Evolutionary conservation across 30 jellyfish, hydroid and myxozoan species (phyloP), one percentile per base, ranked within the genome.

Genomic region (Rhopilema esculentum): DNA sequence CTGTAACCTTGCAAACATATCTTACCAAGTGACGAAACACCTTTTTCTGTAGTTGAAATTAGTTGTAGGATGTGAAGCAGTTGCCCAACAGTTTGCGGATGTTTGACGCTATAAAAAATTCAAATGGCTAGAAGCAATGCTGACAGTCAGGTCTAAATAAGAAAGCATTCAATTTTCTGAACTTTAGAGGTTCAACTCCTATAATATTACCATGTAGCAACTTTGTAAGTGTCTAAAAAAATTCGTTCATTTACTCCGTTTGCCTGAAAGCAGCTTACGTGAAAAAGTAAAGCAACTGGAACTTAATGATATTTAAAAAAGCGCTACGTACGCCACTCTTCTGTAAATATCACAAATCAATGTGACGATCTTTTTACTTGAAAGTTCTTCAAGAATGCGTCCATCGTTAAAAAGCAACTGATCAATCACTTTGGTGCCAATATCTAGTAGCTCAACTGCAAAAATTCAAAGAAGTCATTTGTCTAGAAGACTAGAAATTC

Each of bases 1-100:
- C n/a, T n/a, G n/a, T n/a, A n/a, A n/a, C n/a, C n/a, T n/a, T n/a
- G n/a, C n/a, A n/a, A n/a, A n/a, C n/a, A 69, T 66, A 48, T 16
- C 62, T 51, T 72, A 84, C 93, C 93, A 18, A 84, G 87, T 1
- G 93, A 79, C 18, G 93, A 84, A 32, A 84, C 93, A 23, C 93
- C 93, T 63, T 84, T 72, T 29, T 69, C 93, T 30, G 93, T 84
- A 12, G 93, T 84, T 52, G 93, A 71, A 6, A 84, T 71, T 22
- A 84, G 84, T 86, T 84, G 93, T 8, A 84, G 74, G 29, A 84
- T 72, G 30, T 84, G 93, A 0, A 84, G 87, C 66, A 84, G 27
- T 8, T 40, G 40, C 28, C 74, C 87, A 17, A 84, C 87, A 1
- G 81, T 72, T n/a, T 84, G 93, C 16, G 93, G 93, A 22, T 73